Base-by-base conservation (phyloP, 1,140 invertebrate species). In the Colletes latitarsis region DNA sequence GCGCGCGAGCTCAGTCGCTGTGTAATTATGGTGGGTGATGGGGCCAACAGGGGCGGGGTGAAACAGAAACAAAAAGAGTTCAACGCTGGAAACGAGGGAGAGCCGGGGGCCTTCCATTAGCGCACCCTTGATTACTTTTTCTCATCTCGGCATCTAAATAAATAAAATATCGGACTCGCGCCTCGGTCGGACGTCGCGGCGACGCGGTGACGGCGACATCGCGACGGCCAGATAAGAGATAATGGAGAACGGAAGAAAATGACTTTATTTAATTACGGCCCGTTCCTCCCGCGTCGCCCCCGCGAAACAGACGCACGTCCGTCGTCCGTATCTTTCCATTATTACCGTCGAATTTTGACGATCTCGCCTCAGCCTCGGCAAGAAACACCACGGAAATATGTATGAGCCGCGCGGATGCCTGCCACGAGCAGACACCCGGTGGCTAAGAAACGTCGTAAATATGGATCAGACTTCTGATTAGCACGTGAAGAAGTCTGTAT, bases 51-150 rank as follows among this genome's bases (percentile, higher is more conserved):
- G 46, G 62, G 53, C 8, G 52, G 63, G 30, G 86, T 49, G 49
- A 66, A 82, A 86, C 73, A 77, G 89, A 88, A 90, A 82, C 69
- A 92, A 90, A 90, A 92, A 90, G 88, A 90, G 90, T 88, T 88
- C 89, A 60, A 80, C 85, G 84, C 79, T 84, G 86, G 86, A 88
- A 88, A 90, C 67, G 85, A 60, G 83, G 82, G 58, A 73, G 78
- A 84, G 84, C 77, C 80, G 82, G 85, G 30, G 19, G 82, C 89
- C 89, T 91, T 89, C 92, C 92, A 93, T 93, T 93, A 93, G 92
- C 88, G 89, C 89, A 88, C 90, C 88, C 93, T 93, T 93, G 93
- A 93, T 93, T 93, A 93, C 92, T 93, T 93, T 93, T 92, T 92
- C 88, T 91, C 89, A 89, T 93, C 88, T 92, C 84, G 82, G 87